Base-by-base conservation (phyloP, 2,888 invertebrate species). In the Escarpia spicata region DNA sequence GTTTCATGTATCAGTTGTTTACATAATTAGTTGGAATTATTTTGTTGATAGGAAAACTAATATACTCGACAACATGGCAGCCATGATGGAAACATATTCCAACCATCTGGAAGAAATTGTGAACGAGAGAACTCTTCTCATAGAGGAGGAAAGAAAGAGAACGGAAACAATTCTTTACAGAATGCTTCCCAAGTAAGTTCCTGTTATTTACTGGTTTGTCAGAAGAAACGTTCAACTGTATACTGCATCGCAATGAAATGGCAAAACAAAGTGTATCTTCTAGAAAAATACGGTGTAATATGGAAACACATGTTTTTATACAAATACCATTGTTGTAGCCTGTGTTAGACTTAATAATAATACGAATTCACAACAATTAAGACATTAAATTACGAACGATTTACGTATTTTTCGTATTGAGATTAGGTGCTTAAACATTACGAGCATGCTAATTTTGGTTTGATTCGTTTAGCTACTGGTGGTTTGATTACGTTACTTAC, bases 21-120 rank as follows among this genome's bases (percentile, higher is more conserved):
- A 15, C 75, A 26, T 6, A 19, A n/a, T 75, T 52, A 52, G 3
- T 12, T 52, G 52, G 52, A 12, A 37, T 52, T 2, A 52, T 52
- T 52, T 52, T 12, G 2, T 0, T 2, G 15, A 91, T 43, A 93
- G 93, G 75, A 92, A 93, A 31, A 37, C 92, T 58, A 95, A 95
- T 91, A 95, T 96, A 10, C 94, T 96, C 93, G 95, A 96, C 93
- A 96, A 96, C 93, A 96, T 96, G 95, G 95, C 95, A 12, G 94
- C 95, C 45, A 95, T 96, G 95, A 96, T 96, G 96, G 96, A 96
- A 93, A 95, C 95, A 75, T 96, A 96, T 93, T 95, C 96, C 3
- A 95, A 95, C 93, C 95, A 95, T 92, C 94, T 96, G 92, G 96
- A 96, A 93, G 96, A 96, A 19, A 93, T 96, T 43, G 96, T 96